Percentiles rank a stretch among this genome's conserved stretches.
phyloP scores from a whole-genome alignment of 2,888 invertebrate species.

The Hermaeophaga mercurialis region DNA sequence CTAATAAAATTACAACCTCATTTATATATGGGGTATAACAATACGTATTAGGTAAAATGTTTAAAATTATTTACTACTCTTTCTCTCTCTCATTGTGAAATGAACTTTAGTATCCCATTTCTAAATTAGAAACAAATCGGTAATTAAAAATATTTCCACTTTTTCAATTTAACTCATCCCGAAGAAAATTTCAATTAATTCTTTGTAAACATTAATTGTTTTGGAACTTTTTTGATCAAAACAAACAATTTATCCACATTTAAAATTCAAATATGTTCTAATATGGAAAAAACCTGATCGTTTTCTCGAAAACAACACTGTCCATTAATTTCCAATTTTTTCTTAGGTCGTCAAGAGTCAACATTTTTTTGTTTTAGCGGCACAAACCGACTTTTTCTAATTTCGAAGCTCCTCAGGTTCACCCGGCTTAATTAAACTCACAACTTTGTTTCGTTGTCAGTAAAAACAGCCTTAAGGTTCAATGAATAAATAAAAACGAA shows the following conservation, averaged over 20 bases:
- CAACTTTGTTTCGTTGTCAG: background rate
- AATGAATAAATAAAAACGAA: no score
- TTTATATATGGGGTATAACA: no score
- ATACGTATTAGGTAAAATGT: no score
- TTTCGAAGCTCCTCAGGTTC: background rate
- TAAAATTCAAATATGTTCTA: background rate
- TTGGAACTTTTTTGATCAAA: background rate
- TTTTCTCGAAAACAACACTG: background rate
- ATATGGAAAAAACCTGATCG: background rate
- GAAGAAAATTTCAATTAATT: no score
- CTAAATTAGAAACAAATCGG: no score
- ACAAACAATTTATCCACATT: background rate
- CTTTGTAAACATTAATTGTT: background rate
- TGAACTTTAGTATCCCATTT: no score
- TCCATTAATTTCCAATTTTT: background rate
- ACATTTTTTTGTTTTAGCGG: conserved; percentile 5
- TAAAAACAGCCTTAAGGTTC: no score
- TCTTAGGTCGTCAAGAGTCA: background rate
- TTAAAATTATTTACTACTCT: no score
- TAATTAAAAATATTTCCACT: no score
- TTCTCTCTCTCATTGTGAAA: no score
- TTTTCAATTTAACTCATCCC: no score
- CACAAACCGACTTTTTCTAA: background rate
- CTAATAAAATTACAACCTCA: no score
- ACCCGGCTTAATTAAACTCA: conserved; percentile 2